Evolutionary conservation across 1,140 invertebrate genomes (phyloP), one percentile per base, ranked within the genome.

Genomic region (Probaryconus sp.): DNA sequence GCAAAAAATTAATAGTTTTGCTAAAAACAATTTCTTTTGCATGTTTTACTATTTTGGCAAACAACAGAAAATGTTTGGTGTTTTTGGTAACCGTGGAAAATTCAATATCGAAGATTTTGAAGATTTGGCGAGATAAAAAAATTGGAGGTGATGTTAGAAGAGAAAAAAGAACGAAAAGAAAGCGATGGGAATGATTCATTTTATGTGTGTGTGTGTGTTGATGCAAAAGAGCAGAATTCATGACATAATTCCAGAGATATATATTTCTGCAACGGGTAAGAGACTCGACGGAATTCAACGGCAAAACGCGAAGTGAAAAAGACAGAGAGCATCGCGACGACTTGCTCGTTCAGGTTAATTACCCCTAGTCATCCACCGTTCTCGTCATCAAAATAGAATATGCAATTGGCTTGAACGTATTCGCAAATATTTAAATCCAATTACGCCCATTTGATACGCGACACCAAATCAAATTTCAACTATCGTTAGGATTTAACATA

Each of bases 301-400:
- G 37, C 50, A 76, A 70, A 61, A 71, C 42, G 65, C 55, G 55
- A 65, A 55, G 42, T 47, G 58, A 45, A 51, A 58, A 47, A 76
- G 50, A 67, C 10, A 16, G 28, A 37, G 31, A 38, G 47, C 28
- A 53, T 58, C 16, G 58, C 72, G 53, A 74, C 64, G 58, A 75
- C 58, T 75, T 65, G 51, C 64, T 71, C 74, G 56, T 68, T 68
- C 74, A 68, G 64, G 74, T 72, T 76, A 76, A 76, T 76, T 76
- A 76, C 74, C 64, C 69, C 51, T 43, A 71, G 68, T 76, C 63
- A 69, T 69, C 74, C 58, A 60, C 43, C 65, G 47, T 63, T 61
- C 63, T 20, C 35, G 58, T 45, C 56, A 76, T 72, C 63, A 69
- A 76, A 76, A 76, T 76, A 76, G 74, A 76, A 71, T 64, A 63